These are phyloP conservation scores for Serinus canaria DNA, from an alignment of 2,113 vertebrate genomes.

Conservation along the genomic window DNA sequence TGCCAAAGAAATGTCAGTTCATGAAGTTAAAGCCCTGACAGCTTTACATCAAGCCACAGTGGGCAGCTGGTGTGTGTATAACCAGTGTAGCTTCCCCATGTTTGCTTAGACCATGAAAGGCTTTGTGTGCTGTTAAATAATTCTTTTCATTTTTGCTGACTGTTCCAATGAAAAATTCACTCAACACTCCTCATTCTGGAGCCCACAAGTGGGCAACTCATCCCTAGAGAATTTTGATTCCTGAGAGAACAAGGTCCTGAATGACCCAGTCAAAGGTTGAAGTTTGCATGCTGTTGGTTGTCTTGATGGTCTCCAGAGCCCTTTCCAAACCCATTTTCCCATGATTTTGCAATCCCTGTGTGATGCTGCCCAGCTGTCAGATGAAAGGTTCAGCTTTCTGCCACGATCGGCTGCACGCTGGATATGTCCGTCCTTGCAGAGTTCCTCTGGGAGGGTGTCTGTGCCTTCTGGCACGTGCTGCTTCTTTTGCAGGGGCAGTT, in stretches of 20 bases:
- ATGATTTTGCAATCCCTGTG: accelerated
- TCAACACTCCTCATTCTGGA: neutral
- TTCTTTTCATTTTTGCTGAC: neutral
- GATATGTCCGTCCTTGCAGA: slow-evolving; percentile 53
- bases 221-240: neutral
- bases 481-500: neutral
- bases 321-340: neutral
- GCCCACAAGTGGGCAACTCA: neutral
- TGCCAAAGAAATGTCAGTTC: neutral
- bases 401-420: slow-evolving; percentile 37
- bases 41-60: neutral
- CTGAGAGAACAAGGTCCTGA: neutral
- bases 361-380: neutral
- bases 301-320: neutral
- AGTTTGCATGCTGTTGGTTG: neutral
- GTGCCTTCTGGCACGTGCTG: neutral
- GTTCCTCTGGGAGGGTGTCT: neutral
- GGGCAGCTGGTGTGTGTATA: too few relatives aligned
- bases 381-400: slow-evolving; percentile 3
- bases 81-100: neutral
- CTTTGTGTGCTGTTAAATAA: neutral
- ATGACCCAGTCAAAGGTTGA: accelerated
- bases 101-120: neutral
- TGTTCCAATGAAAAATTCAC: neutral
- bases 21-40: neutral